Conservation (phyloP, 2,888 invertebrate species). For the Isotomurus palustris region DNA sequence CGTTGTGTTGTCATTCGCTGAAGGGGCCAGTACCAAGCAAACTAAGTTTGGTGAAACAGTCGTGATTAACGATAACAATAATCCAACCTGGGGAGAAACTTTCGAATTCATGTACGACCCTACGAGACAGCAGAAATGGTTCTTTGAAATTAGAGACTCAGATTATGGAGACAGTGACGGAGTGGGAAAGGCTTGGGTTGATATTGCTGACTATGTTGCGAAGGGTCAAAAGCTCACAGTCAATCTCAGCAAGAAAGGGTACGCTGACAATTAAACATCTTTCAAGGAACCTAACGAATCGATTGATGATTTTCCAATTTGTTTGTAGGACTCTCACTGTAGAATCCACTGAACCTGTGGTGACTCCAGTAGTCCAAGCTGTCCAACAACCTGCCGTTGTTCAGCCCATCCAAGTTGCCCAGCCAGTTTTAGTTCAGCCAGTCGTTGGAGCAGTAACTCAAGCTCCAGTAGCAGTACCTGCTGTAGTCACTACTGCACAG, state of each 20-base stretch:
- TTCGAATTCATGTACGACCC: slow-evolving; percentile 34
- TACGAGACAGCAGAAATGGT: slow-evolving; percentile 32
- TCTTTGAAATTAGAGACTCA: slow-evolving; percentile 28
- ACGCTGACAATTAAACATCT: slow-evolving; percentile 1
- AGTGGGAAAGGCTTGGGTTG: slow-evolving; percentile 30
- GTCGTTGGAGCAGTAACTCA: no score
- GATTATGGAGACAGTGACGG: slow-evolving; percentile 32
- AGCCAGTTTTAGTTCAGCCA: slow-evolving; percentile 4
- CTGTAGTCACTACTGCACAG: slow-evolving; percentile 5
- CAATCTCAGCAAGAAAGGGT: slow-evolving; percentile 36
- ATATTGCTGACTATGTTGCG: slow-evolving; percentile 26
- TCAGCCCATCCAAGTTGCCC: slow-evolving; percentile 1
- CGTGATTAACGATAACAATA: slow-evolving; percentile 24
- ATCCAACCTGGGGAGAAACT: slow-evolving; percentile 30
- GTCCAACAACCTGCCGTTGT: slow-evolving; percentile 8
- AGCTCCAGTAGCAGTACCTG: slow-evolving; percentile 1
- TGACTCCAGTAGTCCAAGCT: not conserved
- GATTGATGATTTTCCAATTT: not conserved
- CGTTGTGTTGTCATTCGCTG: slow-evolving; percentile 27
- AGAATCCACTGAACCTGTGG: slow-evolving; percentile 4
- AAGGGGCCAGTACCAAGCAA: slow-evolving; percentile 25
- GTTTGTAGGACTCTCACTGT: slow-evolving; percentile 20
- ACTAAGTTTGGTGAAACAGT: slow-evolving; percentile 20
- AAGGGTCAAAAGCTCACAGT: slow-evolving; percentile 26
- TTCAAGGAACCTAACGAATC: not conserved